Conservation (phyloP, 2,797 vertebrate species). For the Denticeps clupeoides region DNA sequence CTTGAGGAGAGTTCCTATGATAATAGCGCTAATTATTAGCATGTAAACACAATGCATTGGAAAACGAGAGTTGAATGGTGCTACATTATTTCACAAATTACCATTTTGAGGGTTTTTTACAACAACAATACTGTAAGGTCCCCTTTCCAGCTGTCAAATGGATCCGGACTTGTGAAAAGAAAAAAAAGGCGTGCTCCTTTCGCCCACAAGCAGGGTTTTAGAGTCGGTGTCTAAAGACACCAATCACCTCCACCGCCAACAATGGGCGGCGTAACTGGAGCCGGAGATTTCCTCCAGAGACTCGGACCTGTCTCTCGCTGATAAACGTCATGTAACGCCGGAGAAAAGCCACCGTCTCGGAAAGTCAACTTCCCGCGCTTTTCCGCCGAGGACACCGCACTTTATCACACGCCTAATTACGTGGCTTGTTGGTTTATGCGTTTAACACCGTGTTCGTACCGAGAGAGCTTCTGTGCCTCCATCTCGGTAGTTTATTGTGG, state of each 20-base stretch:
- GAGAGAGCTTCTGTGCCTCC: not conserved
- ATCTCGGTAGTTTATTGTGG: slow-evolving; percentile 5
- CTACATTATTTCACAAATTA: slow-evolving; percentile 31
- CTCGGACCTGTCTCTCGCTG: slow-evolving; percentile 21
- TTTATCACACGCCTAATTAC: too few species aligned
- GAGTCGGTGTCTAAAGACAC: slow-evolving; percentile 29
- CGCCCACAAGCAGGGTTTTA: slow-evolving; percentile 33
- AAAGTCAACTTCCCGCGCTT: not conserved
- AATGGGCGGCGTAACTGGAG: slow-evolving; percentile 38
- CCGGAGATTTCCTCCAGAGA: slow-evolving; percentile 34
- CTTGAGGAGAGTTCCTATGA: slow-evolving; percentile 3
- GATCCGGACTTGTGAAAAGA: slow-evolving; percentile 15
- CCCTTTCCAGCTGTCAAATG: slow-evolving; percentile 25
- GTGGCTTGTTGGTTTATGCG: too few species aligned
- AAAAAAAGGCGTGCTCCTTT: slow-evolving; percentile 24
- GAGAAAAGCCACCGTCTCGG: not conserved
- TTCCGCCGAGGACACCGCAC: too few species aligned
- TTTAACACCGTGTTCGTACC: too few species aligned
- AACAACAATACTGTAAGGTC: slow-evolving; percentile 16
- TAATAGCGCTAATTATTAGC: slow-evolving; percentile 19
- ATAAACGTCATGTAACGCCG: slow-evolving; percentile 19
- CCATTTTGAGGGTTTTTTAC: slow-evolving; percentile 14
- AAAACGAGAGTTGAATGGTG: slow-evolving; percentile 17
- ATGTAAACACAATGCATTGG: slow-evolving; percentile 18
- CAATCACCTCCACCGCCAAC: slow-evolving; percentile 36